Evolutionary conservation across 2,113 vertebrate genomes (phyloP).

Genomic region (Lasiurus cinereus): DNA sequence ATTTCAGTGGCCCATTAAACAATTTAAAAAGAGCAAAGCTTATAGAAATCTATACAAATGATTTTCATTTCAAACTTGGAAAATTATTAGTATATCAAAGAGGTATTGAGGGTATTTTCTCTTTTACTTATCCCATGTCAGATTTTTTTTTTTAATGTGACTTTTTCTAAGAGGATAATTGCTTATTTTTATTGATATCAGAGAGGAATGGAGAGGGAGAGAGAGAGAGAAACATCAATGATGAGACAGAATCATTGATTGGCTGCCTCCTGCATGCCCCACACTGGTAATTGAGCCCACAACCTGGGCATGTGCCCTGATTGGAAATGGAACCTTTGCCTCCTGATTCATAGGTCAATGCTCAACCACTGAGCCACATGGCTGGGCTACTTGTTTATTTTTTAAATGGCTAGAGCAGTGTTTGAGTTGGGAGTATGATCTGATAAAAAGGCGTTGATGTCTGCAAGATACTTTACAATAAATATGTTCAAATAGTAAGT

Average conservation of each 20-base stretch:
- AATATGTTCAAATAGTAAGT: background rate
- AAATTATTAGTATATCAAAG: slow-evolving; percentile 45
- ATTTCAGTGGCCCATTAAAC: slow-evolving; percentile 73
- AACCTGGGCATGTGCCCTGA: too few species aligned
- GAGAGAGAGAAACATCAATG: too few species aligned
- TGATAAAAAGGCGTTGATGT: background rate
- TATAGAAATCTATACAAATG: slow-evolving; percentile 43
- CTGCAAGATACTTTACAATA: background rate
- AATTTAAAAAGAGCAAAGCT: slow-evolving; percentile 60
- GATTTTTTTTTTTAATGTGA: background rate
- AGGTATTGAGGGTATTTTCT: background rate
- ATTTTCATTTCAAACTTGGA: slow-evolving; percentile 55
- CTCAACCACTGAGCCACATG: too few species aligned
- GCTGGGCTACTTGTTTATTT: background rate
- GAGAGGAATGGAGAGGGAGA: too few species aligned
- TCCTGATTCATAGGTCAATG: too few species aligned
- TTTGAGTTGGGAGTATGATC: background rate
- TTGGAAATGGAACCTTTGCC: too few species aligned
- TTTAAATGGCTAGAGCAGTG: background rate
- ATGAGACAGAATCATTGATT: too few species aligned
- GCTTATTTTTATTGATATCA: background rate
- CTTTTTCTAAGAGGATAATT: background rate
- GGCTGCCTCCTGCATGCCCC: too few species aligned
- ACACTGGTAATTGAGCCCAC: too few species aligned
- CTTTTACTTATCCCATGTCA: background rate